Evolutionary conservation across 1,140 invertebrate genomes (phyloP).

Genomic region (Solen grandis): DNA sequence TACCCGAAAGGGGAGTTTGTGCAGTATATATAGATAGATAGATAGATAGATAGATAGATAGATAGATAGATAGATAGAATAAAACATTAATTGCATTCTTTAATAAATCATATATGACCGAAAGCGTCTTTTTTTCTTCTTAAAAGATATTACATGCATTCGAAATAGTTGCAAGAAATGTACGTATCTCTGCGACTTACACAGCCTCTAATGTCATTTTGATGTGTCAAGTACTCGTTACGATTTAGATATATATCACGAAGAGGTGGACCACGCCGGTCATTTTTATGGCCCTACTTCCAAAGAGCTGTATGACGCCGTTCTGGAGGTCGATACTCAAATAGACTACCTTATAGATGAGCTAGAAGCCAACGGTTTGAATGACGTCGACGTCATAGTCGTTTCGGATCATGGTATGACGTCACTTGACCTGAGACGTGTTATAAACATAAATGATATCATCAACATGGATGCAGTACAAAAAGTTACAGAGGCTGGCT

Average conservation of each 20-base stretch:
- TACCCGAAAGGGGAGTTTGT: too few relatives aligned
- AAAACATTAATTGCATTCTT: too few relatives aligned
- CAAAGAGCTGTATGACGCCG: conserved; percentile 51
- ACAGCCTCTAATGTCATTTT: too few relatives aligned
- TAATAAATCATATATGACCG: too few relatives aligned
- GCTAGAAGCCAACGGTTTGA: conserved; percentile 51
- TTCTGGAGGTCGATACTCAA: conserved; percentile 70
- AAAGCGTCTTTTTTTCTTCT: too few relatives aligned
- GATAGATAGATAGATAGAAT: too few relatives aligned
- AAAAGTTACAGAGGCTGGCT: conserved; percentile 71
- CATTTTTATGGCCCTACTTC: conserved; percentile 70
- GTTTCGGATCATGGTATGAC: conserved; percentile 82
- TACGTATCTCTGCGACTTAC: too few relatives aligned
- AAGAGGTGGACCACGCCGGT: conserved; percentile 69
- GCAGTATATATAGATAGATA: too few relatives aligned
- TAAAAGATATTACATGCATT: too few relatives aligned
- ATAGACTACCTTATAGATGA: conserved; percentile 70
- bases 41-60: too few relatives aligned
- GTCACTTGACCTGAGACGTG: conserved; percentile 63
- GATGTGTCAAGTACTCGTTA: too few relatives aligned
- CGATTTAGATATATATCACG: conserved; percentile 71
- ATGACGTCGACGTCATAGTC: conserved; percentile 80
- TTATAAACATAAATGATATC: conserved; percentile 73
- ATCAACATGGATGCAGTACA: conserved; percentile 67
- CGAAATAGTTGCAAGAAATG: too few relatives aligned